Evolutionary conservation across 2,888 invertebrate species (phyloP), one percentile per base, ranked within the genome.

Genomic region (Chloromyia formosa): DNA sequence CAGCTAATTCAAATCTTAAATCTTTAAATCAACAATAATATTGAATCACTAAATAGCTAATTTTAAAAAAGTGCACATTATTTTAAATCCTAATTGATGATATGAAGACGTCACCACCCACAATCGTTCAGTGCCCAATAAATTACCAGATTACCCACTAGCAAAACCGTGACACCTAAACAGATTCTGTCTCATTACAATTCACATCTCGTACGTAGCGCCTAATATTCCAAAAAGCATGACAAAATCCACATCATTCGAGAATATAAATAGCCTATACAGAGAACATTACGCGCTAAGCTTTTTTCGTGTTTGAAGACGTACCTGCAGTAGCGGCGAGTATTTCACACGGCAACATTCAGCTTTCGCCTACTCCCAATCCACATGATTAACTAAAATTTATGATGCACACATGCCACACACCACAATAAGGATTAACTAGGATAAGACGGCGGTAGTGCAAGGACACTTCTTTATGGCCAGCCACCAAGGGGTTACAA

Each of bases 341-440:
- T 62, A 40, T 40, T 62, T 12, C 16, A 42, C 22, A n/a, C 14
- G 40, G 40, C 62, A 16, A 4, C 18, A 1, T n/a, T 16, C 62
- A 62, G 62, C n/a, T 35, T 20, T 35, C 27, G 27, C 7, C 62
- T 35, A 62, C 42, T 62, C 16, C 62, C 42, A 20, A 35, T 35
- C 62, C 42, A 40, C 62, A 62, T 62, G 62, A 35, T 62, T 62
- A n/a, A 62, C 62, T 42, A 5, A 5, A 40, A 62, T 62, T 18
- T 62, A 62, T 62, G 49, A 7, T 12, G 12, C 49, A 49, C 12
- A 49, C 49, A 49, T n/a, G 49, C 27, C 27, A 49, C 49, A 49
- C 3, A 49, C 2, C 49, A 49, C 27, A 49, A 2, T 12, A 49
- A n/a, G 16, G 49, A 49, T 49, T 49, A 49, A n/a, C 14, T n/a